These are phyloP conservation scores for Drosophila miranda DNA, from an alignment of 1,140 invertebrate genomes.

Conservation along the genomic window DNA sequence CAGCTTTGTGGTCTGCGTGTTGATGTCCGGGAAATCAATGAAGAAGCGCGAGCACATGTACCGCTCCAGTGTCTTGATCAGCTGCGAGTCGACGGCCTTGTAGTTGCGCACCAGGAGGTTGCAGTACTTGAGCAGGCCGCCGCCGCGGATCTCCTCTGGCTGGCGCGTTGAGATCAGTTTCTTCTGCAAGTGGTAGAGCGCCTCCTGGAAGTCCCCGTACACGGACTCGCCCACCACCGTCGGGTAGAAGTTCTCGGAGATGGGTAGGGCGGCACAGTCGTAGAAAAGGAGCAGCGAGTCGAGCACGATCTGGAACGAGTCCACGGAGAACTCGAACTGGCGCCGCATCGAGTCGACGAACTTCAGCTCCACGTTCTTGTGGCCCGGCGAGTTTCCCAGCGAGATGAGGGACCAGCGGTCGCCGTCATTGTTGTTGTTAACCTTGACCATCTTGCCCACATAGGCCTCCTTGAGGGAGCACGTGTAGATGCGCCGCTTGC, in stretches of 20 bases:
- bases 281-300: slow-evolving; percentile 98
- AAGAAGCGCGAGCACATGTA: slow-evolving; percentile 99
- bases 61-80: slow-evolving; percentile 96
- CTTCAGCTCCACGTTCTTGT: slow-evolving; percentile 97
- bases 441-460: slow-evolving; percentile 99
- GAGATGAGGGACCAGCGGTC: slow-evolving; percentile 99
- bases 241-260: slow-evolving; percentile 97
- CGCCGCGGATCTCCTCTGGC: slow-evolving; percentile 99
- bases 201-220: slow-evolving; percentile 98
- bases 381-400: slow-evolving; percentile 93
- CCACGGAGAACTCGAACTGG: slow-evolving; percentile 99
- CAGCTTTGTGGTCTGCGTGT: slow-evolving; percentile 95
- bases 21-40: slow-evolving; percentile 99
- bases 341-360: slow-evolving; percentile 99
- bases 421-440: slow-evolving; percentile 92
- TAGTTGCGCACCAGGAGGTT: slow-evolving; percentile 97
- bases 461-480: slow-evolving; percentile 98
- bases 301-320: slow-evolving; percentile 99
- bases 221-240: slow-evolving; percentile 98
- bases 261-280: slow-evolving; percentile 94
- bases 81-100: slow-evolving; percentile 91
- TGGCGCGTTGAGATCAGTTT: slow-evolving; percentile 97
- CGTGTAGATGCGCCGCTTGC: slow-evolving; percentile 94
- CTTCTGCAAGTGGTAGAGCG: slow-evolving; percentile 95
- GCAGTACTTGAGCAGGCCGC: slow-evolving; percentile 99